Base-by-base conservation (phyloP, 2,888 invertebrate genomes). In the Ophion obscuratus region DNA sequence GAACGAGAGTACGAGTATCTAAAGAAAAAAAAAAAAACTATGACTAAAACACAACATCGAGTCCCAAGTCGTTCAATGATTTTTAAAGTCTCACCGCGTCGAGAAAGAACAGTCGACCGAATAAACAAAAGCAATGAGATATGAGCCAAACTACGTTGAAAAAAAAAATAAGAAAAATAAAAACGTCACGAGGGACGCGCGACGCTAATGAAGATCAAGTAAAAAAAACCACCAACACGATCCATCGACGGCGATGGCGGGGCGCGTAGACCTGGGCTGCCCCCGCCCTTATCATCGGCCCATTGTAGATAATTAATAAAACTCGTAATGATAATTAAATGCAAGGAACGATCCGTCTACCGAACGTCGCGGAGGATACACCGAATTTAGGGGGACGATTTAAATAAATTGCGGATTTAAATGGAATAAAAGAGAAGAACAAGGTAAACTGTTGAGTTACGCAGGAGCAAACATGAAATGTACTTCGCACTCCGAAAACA, bases 181-280 rank as follows among this genome's bases (percentile, higher is more conserved):
- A 57, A 79, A 10, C 64, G 82, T 53, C 31, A 85, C 86, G 91
- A 91, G 89, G 92, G 92, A 93, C 93, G 93, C 93, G 94, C 94
- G 93, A 91, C 93, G 91, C 78, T 91, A 92, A 76, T 36, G 70
- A 74, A 73, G 66, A 75, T 68, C 75, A 81, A 75, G 75, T 76
- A 24, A 62, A 83, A 83, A 68, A 78, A 81, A 74, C 57, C 68
- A 75, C 31, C 36, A 83, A 81, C 73, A 86, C 91, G 88, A 91
- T 90, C 85, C 90, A 92, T 90, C 89, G 89, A 93, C 94, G 93
- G 92, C 93, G 94, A 93, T 92, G 93, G 93, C 94, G 93, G 94
- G 94, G 92, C 92, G 92, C 91, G 94, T 94, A 94, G 94, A 93
- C 93, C 88, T 94, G 94, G 94, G 94, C 94, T 93, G 93, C 93